phyloP scores from a whole-genome alignment of 2,113 vertebrate genomes.

The Leucoraja erinaceus region DNA sequence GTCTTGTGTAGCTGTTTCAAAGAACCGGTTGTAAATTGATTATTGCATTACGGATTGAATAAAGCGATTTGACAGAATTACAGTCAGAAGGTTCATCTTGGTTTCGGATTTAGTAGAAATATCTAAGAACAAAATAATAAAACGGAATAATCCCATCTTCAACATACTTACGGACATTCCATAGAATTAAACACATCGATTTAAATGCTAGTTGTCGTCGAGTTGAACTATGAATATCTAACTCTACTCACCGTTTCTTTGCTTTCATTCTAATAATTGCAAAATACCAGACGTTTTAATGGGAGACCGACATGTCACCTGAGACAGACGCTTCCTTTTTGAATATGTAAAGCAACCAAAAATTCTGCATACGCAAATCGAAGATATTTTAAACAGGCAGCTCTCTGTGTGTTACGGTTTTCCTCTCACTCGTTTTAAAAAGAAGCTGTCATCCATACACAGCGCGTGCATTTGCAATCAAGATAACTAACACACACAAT shows the following conservation, averaged over 20 bases:
- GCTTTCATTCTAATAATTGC: constrained; percentile 21
- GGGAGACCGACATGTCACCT: constrained; percentile 24
- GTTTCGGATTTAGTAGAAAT: not conserved
- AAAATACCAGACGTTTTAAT: not conserved
- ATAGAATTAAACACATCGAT: not conserved
- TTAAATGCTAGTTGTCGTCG: not conserved
- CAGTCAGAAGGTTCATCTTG: not conserved
- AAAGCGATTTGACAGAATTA: constrained; percentile 23
- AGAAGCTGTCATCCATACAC: not conserved
- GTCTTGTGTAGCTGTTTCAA: not conserved
- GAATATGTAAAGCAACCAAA: constrained; percentile 18
- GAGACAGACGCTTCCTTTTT: constrained; percentile 20
- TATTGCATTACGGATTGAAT: not conserved
- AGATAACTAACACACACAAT: constrained; percentile 27
- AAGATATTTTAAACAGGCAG: constrained; percentile 17
- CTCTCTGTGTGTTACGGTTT: not conserved
- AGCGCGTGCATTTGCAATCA: constrained; percentile 15
- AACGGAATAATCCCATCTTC: not conserved
- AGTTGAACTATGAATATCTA: not conserved
- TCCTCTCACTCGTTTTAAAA: not conserved
- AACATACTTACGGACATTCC: not conserved
- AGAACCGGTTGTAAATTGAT: not conserved
- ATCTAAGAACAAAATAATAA: not conserved
- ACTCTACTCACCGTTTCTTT: constrained; percentile 1
- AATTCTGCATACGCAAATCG: not conserved